Percentiles rank a stretch among this genome's conserved stretches.
Conservation (phyloP, 2,888 invertebrate genomes). For the Tuberolachnus salignus region DNA sequence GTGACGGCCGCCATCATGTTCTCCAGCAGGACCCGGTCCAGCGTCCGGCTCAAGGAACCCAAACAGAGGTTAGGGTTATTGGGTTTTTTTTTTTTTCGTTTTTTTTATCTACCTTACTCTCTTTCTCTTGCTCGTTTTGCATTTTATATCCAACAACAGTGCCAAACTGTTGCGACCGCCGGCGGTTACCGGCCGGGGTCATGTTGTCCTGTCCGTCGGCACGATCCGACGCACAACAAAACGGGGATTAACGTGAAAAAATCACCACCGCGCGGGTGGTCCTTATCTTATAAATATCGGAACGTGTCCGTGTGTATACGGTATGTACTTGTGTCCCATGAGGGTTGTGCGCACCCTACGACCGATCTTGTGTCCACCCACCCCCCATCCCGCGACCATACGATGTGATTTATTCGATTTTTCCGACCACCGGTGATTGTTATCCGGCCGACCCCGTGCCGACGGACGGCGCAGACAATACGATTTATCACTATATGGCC, state of each 20-base stretch:
- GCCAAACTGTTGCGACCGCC: no score
- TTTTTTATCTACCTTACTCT: neutral
- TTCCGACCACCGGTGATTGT: constrained; percentile 13
- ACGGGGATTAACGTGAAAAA: constrained; percentile 32
- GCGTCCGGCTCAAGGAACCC: constrained; percentile 53
- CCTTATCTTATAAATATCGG: neutral
- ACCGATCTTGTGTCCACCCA: no score
- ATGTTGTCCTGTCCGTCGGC: no score
- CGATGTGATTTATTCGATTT: neutral
- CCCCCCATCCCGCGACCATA: no score
- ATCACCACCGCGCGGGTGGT: neutral
- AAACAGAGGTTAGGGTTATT: constrained; percentile 33
- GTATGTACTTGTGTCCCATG: neutral
- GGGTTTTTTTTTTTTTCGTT: constrained; percentile 3
- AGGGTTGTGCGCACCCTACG: constrained; percentile 19
- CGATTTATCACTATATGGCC: constrained; percentile 21
- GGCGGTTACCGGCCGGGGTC: no score
- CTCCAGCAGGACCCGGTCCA: constrained; percentile 51
- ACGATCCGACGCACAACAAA: constrained; percentile 24
- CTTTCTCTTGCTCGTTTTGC: neutral
- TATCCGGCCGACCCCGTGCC: constrained; percentile 29
- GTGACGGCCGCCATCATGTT: constrained; percentile 45
- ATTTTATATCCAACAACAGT: no score
- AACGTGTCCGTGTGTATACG: neutral
- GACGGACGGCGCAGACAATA: neutral